Conservation (phyloP, 1,140 invertebrate genomes). For the Drosophila erecta region DNA sequence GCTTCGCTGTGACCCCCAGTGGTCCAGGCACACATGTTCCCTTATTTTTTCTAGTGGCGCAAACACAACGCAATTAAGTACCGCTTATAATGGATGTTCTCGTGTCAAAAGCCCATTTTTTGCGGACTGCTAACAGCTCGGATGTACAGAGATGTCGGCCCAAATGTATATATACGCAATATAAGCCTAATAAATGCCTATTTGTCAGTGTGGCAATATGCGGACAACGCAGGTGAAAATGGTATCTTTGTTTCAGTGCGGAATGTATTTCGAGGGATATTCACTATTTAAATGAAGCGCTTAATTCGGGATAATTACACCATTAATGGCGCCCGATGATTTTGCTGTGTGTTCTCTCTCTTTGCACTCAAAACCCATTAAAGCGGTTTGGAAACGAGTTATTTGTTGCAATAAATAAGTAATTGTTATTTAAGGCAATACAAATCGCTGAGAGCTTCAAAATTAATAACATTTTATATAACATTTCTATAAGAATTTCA, state of each 20-base stretch:
- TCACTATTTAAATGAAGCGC: too few relatives aligned
- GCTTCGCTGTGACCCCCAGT: constrained; percentile 19
- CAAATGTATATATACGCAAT: constrained; percentile 17
- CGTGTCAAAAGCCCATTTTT: constrained; percentile 83
- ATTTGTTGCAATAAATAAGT: too few relatives aligned
- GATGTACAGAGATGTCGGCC: constrained; percentile 18
- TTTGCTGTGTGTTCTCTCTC: not conserved
- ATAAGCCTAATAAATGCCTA: constrained; percentile 36
- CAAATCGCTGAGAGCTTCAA: too few relatives aligned
- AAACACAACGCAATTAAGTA: constrained; percentile 77
- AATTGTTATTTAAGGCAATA: too few relatives aligned
- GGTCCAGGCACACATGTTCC: constrained; percentile 11
- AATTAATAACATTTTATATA: too few relatives aligned
- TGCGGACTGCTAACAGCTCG: constrained; percentile 44
- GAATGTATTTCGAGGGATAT: too few relatives aligned
- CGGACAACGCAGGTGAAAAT: constrained; percentile 21
- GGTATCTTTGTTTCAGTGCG: constrained; percentile 45
- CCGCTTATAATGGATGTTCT: constrained; percentile 71
- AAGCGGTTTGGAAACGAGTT: too few relatives aligned
- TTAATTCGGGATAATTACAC: not conserved
- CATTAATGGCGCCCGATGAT: not conserved
- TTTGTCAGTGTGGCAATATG: not conserved
- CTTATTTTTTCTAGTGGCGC: constrained; percentile 7
- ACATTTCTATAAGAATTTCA: too few relatives aligned
- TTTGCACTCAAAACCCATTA: too few relatives aligned